These are phyloP conservation scores for Girardinus metallicus DNA, from an alignment of 2,797 vertebrate genomes.

Conservation along the genomic window DNA sequence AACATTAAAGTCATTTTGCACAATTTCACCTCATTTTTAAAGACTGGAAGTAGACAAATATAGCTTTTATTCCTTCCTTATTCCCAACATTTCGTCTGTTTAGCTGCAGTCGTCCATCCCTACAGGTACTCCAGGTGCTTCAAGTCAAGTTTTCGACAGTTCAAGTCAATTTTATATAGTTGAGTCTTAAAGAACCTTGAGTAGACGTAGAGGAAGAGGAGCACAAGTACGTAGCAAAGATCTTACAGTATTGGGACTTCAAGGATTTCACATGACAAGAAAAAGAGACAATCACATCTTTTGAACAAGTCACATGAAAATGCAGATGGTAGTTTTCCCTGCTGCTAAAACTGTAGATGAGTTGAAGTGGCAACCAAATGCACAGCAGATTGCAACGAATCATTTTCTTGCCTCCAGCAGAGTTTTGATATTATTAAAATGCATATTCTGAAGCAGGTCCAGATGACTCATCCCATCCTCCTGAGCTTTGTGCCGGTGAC, in stretches of 20 bases:
- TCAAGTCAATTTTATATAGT: not conserved
- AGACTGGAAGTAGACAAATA: not conserved
- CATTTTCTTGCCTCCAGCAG: not conserved
- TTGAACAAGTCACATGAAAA: constrained; percentile 1
- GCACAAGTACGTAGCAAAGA: not conserved
- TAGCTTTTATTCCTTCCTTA: not conserved
- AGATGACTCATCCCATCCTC: not conserved
- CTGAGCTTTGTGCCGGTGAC: constrained; percentile 23
- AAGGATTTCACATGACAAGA: not conserved
- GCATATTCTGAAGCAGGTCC: not conserved
- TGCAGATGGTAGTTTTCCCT: too few species aligned
- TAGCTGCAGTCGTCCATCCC: not conserved
- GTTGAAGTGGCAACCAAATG: not conserved
- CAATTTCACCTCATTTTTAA: not conserved
- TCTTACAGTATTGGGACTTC: not conserved
- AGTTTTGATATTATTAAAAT: not conserved
- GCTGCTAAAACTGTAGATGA: not conserved
- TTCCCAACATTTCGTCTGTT: not conserved
- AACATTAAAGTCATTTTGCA: not conserved
- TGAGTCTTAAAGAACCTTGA: not conserved
- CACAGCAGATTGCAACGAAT: not conserved
- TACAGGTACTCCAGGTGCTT: not conserved
- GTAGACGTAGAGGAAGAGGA: not conserved
- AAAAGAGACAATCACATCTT: not conserved
- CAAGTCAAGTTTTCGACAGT: not conserved